Base-by-base conservation (phyloP, 2,113 vertebrate species). In the Ctenodactylus gundi region DNA sequence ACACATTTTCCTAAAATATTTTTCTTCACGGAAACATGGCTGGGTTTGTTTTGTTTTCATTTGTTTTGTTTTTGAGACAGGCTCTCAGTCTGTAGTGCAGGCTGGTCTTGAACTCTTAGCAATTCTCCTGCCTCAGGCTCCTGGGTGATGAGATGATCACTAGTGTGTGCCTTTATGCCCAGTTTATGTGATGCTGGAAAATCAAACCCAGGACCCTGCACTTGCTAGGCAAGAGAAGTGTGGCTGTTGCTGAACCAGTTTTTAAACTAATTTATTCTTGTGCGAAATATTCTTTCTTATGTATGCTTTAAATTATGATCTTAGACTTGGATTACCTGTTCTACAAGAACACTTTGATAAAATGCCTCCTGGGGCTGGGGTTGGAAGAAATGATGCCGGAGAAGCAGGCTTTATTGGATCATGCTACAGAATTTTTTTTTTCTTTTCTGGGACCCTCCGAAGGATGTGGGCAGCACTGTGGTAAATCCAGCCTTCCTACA, bases 241-340 rank as follows among this genome's bases (percentile, higher is more conserved):
- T n/a, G n/a, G n/a, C n/a, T n/a, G n/a, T n/a, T n/a, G n/a, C n/a
- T n/a, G 4, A 84, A 62, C 0, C 41, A 4, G 57, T 58, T 57
- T 83, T 90, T 75, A 85, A 60, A n/a, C n/a, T 57, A 77, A 62
- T 64, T 49, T 85, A 86, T 80, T 88, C 39, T 88, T 57, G 36
- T 18, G 23, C 58, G 57, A 41, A 84, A 51, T 88, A 70, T 34
- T 87, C 82, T 68, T 87, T 17, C 68, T 86, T 82, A 36, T 0
- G 36, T 75, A 57, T 34, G n/a, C 13, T 80, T 93, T 94, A 57
- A n/a, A 36, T 39, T 93, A 58, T 55, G 5, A 67, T 64, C 53
- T 89, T 88, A 88, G 21, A 85, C 44, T 53, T 12, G 41, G 85
- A 96, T 53, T 62, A 21, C 13, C 34, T 82, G 25, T 82, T 65